Base-by-base conservation (phyloP, 2,113 vertebrate genomes). In the Aplodontia rufa region DNA sequence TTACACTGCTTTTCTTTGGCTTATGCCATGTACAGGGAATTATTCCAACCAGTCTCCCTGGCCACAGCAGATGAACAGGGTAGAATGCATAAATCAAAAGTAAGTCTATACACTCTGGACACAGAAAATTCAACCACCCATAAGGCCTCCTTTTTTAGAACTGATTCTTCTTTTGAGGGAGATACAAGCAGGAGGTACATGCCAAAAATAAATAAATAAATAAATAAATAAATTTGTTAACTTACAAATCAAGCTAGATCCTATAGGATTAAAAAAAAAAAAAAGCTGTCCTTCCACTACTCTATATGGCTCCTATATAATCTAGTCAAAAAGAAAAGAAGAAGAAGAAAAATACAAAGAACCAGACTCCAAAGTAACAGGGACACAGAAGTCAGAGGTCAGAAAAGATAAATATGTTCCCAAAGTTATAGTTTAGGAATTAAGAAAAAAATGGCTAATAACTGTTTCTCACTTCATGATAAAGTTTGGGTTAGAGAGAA, bases 1-100 rank as follows among this genome's bases (percentile, higher is more conserved):
- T 79, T 49, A 26, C 47, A n/a, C 24, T 87, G 40, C 64, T 86
- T 84, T 90, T 62, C 89, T 84, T 76, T 93, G 86, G n/a, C 42
- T 49, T 9, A 72, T 84, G 14, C 13, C 66, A 20, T n/a, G 30
- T 35, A 8, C 12, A 90, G 20, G 20, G 20, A 74, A 3, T n/a
- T 19, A 14, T 16, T 47, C 14, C 82, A 91, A 37, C 0, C 68
- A 60, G 22, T 71, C 20, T 47, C 28, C 26, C 13, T 49, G 22
- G 26, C 45, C 76, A 72, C 20, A 72, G 20, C 0, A 75, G 37
- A 78, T 62, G 28, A 68, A 40, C 47, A 45, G 62, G 28, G 3
- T 40, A 42, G 35, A 69, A 24, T 62, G 20, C 2, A 14, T 42
- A 68, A 64, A 49, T 69, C 47, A 83, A 74, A 71, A 84, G 13